phyloP scores from a whole-genome alignment of 2,113 vertebrate species.

The Channa argus region DNA sequence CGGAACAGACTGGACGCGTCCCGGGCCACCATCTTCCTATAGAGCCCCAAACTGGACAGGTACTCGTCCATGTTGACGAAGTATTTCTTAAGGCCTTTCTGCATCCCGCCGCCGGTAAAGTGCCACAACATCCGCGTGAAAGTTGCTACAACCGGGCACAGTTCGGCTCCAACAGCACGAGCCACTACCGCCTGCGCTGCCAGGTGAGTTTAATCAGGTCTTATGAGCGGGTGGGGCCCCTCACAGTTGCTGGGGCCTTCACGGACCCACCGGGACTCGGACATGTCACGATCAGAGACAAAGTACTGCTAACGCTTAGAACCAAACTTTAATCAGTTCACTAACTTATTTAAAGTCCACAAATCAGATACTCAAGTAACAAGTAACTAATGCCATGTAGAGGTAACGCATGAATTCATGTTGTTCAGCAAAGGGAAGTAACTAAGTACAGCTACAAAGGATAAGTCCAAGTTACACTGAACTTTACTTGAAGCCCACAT shows the following conservation, averaged over 20 bases:
- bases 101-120: conserved; percentile 80
- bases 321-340: no score
- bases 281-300: neutral
- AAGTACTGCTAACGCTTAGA: no score
- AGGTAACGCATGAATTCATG: no score
- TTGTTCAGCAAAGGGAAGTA: no score
- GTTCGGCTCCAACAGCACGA: neutral
- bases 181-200: neutral
- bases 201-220: conserved; percentile 51
- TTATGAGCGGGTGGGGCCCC: conserved; percentile 40
- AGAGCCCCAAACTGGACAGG: conserved; percentile 90
- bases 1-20: conserved; percentile 96
- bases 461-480: no score
- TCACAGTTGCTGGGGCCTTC: conserved; percentile 29
- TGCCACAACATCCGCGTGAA: neutral
- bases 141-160: neutral
- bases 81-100: conserved; percentile 93
- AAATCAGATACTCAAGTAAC: no score
- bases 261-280: neutral
- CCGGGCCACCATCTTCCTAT: conserved; percentile 93
- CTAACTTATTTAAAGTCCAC: no score
- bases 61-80: conserved; percentile 97
- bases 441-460: no score
- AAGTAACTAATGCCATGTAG: no score
- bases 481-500: no score